Evolutionary conservation across 2,888 invertebrate genomes (phyloP).

Genomic region (Idaea biselata): DNA sequence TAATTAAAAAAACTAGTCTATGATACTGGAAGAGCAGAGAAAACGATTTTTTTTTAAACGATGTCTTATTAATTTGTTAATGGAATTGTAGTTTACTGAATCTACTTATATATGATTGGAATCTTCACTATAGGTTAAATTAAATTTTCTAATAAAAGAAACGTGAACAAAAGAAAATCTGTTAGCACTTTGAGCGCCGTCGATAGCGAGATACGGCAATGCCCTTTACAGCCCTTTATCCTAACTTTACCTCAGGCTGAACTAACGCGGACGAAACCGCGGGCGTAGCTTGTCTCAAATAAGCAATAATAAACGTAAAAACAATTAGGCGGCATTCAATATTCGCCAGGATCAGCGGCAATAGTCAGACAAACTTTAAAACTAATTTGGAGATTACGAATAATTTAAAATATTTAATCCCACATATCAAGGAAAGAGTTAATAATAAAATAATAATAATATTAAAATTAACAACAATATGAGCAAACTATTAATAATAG

Average conservation of each 20-base stretch:
- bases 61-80: too few relatives aligned
- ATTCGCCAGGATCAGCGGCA: conserved; percentile 46
- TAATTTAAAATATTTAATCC: conserved; percentile 58
- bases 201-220: not conserved
- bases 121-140: too few relatives aligned
- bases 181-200: not conserved
- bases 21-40: too few relatives aligned
- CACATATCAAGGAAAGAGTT: conserved; percentile 54
- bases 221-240: too few relatives aligned
- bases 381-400: conserved; percentile 68
- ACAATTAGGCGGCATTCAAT: conserved; percentile 48
- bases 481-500: conserved; percentile 74
- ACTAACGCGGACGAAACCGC: not conserved
- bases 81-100: too few relatives aligned
- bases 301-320: conserved; percentile 4
- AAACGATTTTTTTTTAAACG: too few relatives aligned
- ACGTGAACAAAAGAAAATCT: too few relatives aligned
- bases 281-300: not conserved
- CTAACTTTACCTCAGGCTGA: not conserved
- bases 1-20: not conserved
- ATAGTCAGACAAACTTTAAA: conserved; percentile 57
- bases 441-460: conserved; percentile 52
- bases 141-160: too few relatives aligned
- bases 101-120: too few relatives aligned
- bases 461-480: conserved; percentile 76